Conservation (phyloP, 1,140 invertebrate species). For the Listronotus oregonensis region DNA sequence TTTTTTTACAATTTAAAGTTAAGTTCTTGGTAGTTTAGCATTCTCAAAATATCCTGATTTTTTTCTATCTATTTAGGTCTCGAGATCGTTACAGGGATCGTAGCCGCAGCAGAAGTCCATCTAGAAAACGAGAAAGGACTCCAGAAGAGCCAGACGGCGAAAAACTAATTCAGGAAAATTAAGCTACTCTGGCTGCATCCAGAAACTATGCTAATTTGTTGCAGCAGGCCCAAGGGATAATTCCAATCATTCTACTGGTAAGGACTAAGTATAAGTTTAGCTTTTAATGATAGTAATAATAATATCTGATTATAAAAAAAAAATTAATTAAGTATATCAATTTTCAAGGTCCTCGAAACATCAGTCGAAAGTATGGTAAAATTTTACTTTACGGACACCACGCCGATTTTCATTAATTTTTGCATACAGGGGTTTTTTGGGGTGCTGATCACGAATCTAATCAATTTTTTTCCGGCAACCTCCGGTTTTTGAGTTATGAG, state of each 20-base stretch:
- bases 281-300: too few species aligned
- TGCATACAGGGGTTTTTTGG: too few species aligned
- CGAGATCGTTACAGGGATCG: constrained; percentile 60
- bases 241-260: constrained; percentile 48
- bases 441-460: too few species aligned
- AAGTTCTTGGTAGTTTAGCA: not conserved
- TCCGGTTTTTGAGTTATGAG: too few species aligned
- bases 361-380: too few species aligned
- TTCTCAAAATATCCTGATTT: constrained; percentile 5
- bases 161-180: constrained; percentile 54
- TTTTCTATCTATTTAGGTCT: constrained; percentile 46
- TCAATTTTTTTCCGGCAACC: too few species aligned
- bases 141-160: constrained; percentile 50
- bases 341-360: too few species aligned
- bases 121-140: constrained; percentile 58
- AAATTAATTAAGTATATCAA: too few species aligned
- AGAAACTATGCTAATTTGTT: constrained; percentile 59
- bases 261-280: too few species aligned
- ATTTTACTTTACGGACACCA: too few species aligned
- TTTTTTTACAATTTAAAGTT: not conserved
- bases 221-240: constrained; percentile 57
- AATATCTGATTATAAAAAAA: too few species aligned
- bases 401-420: too few species aligned
- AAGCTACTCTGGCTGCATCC: constrained; percentile 57
- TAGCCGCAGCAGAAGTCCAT: constrained; percentile 52